Evolutionary conservation across 1,140 invertebrate genomes (phyloP).

Genomic region (Drosophila leontia): DNA sequence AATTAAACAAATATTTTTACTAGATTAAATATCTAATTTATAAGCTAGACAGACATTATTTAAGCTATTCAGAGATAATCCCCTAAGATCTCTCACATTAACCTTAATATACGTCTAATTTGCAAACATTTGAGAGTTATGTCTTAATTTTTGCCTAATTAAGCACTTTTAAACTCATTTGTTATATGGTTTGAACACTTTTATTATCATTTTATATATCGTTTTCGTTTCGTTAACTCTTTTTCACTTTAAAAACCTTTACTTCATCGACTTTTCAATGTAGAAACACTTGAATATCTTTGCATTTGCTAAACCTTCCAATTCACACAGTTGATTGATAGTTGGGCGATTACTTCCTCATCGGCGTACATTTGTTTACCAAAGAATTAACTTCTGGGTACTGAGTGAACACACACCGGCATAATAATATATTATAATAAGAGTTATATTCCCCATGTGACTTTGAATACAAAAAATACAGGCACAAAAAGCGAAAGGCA

Average conservation of each 20-base stretch:
- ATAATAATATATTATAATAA: constrained; percentile 1
- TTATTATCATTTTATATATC: background rate
- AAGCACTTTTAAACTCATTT: background rate
- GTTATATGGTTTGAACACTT: too few relatives aligned
- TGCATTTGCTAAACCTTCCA: constrained; percentile 9
- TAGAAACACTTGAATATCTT: constrained; percentile 10
- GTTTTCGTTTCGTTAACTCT: background rate
- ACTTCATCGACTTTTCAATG: background rate
- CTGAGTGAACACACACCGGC: constrained; percentile 18
- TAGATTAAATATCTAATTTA: background rate
- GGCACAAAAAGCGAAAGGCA: constrained; percentile 51
- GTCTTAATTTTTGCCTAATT: background rate
- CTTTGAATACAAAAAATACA: constrained; percentile 18
- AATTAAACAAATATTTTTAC: background rate
- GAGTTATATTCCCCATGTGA: constrained; percentile 31
- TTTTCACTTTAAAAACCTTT: background rate
- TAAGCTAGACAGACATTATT: too few relatives aligned
- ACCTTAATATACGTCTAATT: background rate
- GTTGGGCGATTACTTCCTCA: constrained; percentile 35
- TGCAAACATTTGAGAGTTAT: background rate
- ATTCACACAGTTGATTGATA: constrained; percentile 38
- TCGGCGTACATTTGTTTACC: constrained; percentile 40
- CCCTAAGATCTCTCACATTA: background rate
- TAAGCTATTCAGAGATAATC: background rate
- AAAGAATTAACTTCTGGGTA: constrained; percentile 9